Base-by-base conservation (phyloP, 2,888 invertebrate species). In the Nephrotoma appendiculata region DNA sequence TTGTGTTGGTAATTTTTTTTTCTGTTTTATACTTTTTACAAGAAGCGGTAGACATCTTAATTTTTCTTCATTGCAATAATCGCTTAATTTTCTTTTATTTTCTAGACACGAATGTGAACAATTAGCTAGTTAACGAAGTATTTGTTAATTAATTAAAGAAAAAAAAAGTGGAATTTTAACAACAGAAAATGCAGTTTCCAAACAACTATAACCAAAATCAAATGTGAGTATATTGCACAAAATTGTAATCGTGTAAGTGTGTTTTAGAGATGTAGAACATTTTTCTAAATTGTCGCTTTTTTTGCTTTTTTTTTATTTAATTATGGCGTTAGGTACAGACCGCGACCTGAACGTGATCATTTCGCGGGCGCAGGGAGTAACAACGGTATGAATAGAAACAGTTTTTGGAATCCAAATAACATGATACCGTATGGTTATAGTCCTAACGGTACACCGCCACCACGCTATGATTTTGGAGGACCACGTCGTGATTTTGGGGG, bases 401-500 rank as follows among this genome's bases (percentile, higher is more conserved):
- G 15, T n/a, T 85, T 42, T 85, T 85, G 85, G 85, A 85, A 43
- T 43, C 85, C 85, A 31, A 42, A 41, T 85, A 85, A 42, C 9
- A 85, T 85, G 85, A 15, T 57, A 57, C 85, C 85, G 15, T 43
- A 42, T 42, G 42, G 15, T 6, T 85, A 85, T 43, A 43, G 43
- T 42, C 83, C 83, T n/a, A 57, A 57, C 15, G 83, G 83, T 83
- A 83, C 41, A 12, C 41, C 83, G n/a, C 42, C 85, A n/a, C 85
- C 85, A n/a, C 85, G 85, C 44, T 85, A 42, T 7, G 85, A 85
- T 85, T 85, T 85, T 85, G 43, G 43, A 15, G 85, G 85, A 85
- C 85, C 85, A 43, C 41, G 85, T n/a, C 85, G 85, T 43, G 85
- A 85, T 85, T 85, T 85, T 85, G 85, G 85, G 7, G 85, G 85